A percentile compares a stretch with the other conserved stretches of the same genome.
phyloP scores from a whole-genome alignment of 2,797 vertebrate species.

The Meriones psammophilus region DNA sequence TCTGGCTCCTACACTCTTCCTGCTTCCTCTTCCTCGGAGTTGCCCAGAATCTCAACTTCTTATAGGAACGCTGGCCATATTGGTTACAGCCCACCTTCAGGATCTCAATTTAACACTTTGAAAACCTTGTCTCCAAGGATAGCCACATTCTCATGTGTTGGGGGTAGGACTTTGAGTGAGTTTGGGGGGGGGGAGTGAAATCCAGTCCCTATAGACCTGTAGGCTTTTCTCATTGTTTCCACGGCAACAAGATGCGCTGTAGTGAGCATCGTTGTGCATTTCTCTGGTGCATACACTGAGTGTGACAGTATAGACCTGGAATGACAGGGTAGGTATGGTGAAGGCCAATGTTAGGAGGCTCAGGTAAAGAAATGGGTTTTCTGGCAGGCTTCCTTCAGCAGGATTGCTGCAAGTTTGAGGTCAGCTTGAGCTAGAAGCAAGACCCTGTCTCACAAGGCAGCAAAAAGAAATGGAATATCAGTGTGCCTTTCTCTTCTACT shows the following conservation, averaged over 20 bases:
- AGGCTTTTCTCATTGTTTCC: neutral
- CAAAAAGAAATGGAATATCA: neutral
- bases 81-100: neutral
- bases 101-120: neutral
- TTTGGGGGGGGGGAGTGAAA: neutral
- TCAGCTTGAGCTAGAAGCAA: neutral
- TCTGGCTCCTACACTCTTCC: neutral
- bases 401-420: neutral
- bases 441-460: neutral
- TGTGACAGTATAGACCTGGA: neutral
- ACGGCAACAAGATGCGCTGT: neutral
- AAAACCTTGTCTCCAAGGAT: neutral
- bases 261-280: neutral
- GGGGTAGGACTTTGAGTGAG: neutral
- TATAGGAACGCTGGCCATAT: neutral
- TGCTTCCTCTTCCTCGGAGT: neutral
- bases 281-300: neutral
- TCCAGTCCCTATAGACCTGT: neutral
- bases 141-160: neutral
- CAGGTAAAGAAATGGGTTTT: neutral
- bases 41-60: neutral
- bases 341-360: neutral
- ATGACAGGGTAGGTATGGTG: neutral
- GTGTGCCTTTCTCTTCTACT: accelerated
- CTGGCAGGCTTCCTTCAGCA: neutral